Evolutionary conservation across 2,888 invertebrate species (phyloP).

Genomic region (Pristionchus japonicus): DNA sequence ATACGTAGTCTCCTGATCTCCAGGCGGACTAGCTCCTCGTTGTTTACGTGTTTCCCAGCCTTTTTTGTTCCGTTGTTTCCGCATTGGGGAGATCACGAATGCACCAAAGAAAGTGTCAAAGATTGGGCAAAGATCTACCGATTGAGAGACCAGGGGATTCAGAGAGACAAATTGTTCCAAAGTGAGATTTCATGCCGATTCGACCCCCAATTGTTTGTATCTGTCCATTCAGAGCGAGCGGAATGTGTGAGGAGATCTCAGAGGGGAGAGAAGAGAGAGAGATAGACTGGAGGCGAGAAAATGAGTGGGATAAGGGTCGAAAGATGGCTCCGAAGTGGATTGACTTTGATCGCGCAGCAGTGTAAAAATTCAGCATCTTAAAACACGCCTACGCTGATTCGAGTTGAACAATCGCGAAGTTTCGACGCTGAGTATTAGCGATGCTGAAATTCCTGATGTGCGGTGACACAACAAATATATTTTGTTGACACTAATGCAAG

Average conservation of each 20-base stretch:
- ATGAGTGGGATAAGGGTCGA: neutral
- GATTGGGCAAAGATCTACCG: too few species aligned
- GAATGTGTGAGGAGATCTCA: neutral
- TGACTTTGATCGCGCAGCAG: neutral
- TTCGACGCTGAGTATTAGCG: too few species aligned
- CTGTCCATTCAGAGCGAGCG: neutral
- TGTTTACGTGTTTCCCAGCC: neutral
- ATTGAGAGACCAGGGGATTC: too few species aligned
- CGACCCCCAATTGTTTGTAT: constrained; percentile 7
- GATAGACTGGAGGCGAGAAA: constrained; percentile 31
- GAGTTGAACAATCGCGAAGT: too few species aligned
- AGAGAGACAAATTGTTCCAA: too few species aligned
- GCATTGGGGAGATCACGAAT: neutral
- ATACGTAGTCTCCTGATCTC: neutral
- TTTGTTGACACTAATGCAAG: neutral
- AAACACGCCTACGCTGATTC: too few species aligned
- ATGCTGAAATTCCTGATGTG: neutral
- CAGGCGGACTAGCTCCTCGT: neutral
- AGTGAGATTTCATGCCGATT: too few species aligned
- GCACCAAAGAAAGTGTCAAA: neutral
- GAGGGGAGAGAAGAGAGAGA: neutral
- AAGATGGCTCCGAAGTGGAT: neutral
- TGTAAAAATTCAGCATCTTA: too few species aligned
- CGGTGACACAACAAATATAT: neutral
- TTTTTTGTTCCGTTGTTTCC: neutral